Evolutionary conservation across 2,888 invertebrate genomes (phyloP).

Genomic region (Lordiphosa fenestrarum): DNA sequence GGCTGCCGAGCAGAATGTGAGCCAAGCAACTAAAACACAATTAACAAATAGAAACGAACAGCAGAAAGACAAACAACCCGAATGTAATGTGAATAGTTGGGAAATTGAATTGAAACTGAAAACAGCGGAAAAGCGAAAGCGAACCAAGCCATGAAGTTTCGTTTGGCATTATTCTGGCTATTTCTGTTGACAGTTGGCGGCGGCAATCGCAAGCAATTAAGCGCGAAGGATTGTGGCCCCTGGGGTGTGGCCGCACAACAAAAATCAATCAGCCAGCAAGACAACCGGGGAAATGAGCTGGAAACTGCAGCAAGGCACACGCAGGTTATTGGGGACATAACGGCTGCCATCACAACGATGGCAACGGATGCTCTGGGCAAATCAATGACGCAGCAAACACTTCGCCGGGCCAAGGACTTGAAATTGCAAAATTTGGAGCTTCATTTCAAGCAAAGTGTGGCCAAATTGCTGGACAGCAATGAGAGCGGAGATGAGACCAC

Average conservation of each 20-base stretch:
- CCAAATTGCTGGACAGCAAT: constrained; percentile 49
- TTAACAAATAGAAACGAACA: constrained; percentile 36
- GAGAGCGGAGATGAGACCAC: constrained; percentile 19
- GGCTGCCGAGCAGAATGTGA: constrained; percentile 42
- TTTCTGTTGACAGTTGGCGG: constrained; percentile 75
- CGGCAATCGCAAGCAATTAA: constrained; percentile 65
- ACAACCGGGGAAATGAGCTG: constrained; percentile 60
- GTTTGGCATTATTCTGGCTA: constrained; percentile 72
- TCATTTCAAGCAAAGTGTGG: constrained; percentile 59
- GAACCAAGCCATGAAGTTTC: constrained; percentile 65
- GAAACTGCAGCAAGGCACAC: constrained; percentile 52
- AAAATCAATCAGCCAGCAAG: constrained; percentile 38
- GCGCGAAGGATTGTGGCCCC: constrained; percentile 49
- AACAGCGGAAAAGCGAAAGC: constrained; percentile 16
- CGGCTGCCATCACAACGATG: constrained; percentile 23
- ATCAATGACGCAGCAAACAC: constrained; percentile 33
- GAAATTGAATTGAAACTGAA: constrained; percentile 37
- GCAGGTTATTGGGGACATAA: constrained; percentile 58
- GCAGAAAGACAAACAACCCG: constrained; percentile 23
- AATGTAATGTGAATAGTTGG: constrained; percentile 47
- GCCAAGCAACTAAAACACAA: constrained; percentile 40
- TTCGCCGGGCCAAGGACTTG: constrained; percentile 39
- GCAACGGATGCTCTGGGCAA: constrained; percentile 27
- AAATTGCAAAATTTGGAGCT: constrained; percentile 43
- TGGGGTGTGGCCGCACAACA: constrained; percentile 42